phyloP scores from a whole-genome alignment of 30 jellyfish, hydroid and myxozoan genomes.

The Haliclystus octoradiatus region DNA sequence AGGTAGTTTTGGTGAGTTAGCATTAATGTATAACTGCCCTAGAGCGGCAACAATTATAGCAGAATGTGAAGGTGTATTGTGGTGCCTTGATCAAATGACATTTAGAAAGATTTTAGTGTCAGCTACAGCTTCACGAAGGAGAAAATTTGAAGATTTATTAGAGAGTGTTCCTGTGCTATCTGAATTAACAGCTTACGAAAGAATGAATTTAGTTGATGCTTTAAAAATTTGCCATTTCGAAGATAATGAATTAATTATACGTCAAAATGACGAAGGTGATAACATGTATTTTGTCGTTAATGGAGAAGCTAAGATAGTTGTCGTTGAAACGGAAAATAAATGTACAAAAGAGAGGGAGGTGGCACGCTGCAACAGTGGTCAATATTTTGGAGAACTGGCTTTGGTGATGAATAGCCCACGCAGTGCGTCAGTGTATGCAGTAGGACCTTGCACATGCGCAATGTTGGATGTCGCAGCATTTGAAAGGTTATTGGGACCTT shows the following conservation, averaged over 20 bases:
- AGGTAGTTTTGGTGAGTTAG: constrained; percentile 96
- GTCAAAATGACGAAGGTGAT: constrained; percentile 72
- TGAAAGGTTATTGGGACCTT: constrained; percentile 93
- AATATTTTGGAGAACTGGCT: constrained; percentile 92
- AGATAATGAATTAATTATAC: constrained; percentile 54
- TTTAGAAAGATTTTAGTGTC: constrained; percentile 72
- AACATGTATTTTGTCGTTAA: constrained; percentile 85
- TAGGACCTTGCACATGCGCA: constrained; percentile 57
- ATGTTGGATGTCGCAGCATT: constrained; percentile 82
- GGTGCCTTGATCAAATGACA: constrained; percentile 96
- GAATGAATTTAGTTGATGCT: constrained; percentile 94
- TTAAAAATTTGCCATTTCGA: constrained; percentile 35
- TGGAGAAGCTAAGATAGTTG: constrained; percentile 75
- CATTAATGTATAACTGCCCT: constrained; percentile 89
- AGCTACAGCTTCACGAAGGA: constrained; percentile 86
- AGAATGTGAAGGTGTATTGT: constrained; percentile 53
- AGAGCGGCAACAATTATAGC: constrained; percentile 96
- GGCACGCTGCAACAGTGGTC: constrained; percentile 58
- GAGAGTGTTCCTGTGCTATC: constrained; percentile 73
- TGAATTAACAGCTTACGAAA: constrained; percentile 65
- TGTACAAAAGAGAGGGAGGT: constrained; percentile 56
- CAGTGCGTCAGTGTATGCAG: constrained; percentile 91
- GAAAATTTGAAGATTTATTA: constrained; percentile 67
- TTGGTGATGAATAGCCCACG: constrained; percentile 86
- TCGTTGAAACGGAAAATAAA: constrained; percentile 33